Evolutionary conservation across 1,140 invertebrate genomes (phyloP).

Genomic region (Cecropterus lyciades): DNA sequence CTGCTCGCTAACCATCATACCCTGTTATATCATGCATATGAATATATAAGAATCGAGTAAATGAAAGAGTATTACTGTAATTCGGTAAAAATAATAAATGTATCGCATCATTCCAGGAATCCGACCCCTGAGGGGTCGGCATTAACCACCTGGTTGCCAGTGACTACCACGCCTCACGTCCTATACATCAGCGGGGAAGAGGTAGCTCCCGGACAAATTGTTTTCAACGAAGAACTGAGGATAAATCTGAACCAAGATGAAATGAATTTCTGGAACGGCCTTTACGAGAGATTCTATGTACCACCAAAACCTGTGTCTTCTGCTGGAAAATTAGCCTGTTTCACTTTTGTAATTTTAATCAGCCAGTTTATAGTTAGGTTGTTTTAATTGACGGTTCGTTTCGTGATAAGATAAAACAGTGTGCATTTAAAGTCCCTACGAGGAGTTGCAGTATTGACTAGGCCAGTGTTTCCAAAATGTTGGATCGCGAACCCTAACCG

Average conservation of each 20-base stretch:
- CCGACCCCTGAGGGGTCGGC: constrained; percentile 18
- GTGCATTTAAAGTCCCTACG: too few relatives aligned
- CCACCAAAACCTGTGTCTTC: constrained; percentile 49
- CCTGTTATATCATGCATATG: too few relatives aligned
- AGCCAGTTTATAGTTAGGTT: constrained; percentile 36
- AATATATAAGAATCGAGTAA: too few relatives aligned
- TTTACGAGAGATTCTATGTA: constrained; percentile 47
- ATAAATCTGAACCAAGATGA: constrained; percentile 48
- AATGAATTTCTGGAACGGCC: constrained; percentile 54
- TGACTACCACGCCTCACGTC: constrained; percentile 12
- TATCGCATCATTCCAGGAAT: too few relatives aligned
- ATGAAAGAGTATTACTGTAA: too few relatives aligned
- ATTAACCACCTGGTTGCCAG: constrained; percentile 37
- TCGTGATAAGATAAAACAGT: too few relatives aligned
- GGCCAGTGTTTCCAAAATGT: too few relatives aligned
- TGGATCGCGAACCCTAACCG: too few relatives aligned
- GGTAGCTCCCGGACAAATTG: constrained; percentile 23
- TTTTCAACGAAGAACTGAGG: constrained; percentile 40
- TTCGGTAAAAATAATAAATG: too few relatives aligned
- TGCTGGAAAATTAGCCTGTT: constrained; percentile 36
- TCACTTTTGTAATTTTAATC: constrained; percentile 40
- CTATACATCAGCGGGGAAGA: constrained; percentile 47
- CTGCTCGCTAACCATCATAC: too few relatives aligned
- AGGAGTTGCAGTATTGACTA: too few relatives aligned
- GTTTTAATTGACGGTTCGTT: constrained; percentile 10